Conservation (phyloP, 2,113 vertebrate genomes). For the Myrmophylax atrothorax region DNA sequence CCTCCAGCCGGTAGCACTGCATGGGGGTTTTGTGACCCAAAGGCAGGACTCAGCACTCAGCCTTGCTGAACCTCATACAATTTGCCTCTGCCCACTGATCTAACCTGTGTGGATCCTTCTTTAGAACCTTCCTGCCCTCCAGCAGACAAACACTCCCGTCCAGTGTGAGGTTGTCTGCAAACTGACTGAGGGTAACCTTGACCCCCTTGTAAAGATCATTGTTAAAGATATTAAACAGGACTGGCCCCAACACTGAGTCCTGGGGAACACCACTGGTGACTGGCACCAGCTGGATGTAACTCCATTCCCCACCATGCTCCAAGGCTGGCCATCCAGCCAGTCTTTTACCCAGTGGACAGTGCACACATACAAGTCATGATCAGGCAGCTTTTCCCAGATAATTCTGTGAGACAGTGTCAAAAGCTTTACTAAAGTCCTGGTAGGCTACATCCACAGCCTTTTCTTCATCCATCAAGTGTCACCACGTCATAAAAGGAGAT, state of each 20-base stretch:
- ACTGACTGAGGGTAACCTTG: accelerated
- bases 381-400: background rate
- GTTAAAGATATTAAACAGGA: background rate
- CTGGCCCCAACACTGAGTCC: background rate
- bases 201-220: background rate
- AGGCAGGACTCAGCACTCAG: background rate
- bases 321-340: background rate
- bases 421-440: background rate
- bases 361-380: background rate
- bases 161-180: too few relatives aligned
- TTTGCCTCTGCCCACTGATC: background rate
- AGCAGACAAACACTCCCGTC: background rate
- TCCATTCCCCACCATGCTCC: background rate
- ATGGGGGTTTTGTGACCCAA: background rate
- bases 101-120: background rate
- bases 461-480: background rate
- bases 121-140: background rate
- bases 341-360: background rate
- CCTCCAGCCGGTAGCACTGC: background rate
- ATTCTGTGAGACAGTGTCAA: background rate
- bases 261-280: background rate
- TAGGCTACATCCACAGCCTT: background rate
- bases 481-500: background rate
- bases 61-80: background rate
- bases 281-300: accelerated